Conservation (phyloP, 2,888 invertebrate species). For the Amblyjoppa proteus region DNA sequence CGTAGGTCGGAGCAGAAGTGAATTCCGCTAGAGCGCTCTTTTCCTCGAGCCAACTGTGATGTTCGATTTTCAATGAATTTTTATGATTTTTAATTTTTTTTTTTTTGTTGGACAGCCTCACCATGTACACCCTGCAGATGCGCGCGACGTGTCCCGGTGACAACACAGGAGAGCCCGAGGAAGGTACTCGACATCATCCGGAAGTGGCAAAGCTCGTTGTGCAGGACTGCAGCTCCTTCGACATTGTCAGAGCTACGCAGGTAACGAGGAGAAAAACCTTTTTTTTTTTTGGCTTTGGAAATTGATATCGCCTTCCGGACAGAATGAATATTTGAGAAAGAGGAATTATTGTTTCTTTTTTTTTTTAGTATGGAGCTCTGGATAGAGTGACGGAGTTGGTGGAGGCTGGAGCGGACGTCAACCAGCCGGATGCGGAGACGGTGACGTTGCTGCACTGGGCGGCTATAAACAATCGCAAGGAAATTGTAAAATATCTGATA, state of each 20-base stretch:
- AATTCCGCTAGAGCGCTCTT: neutral
- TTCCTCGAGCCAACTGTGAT: neutral
- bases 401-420: constrained; percentile 97
- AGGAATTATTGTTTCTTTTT: constrained; percentile 45
- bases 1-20: no score
- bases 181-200: constrained; percentile 76
- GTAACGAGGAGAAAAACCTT: constrained; percentile 80
- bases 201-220: constrained; percentile 79
- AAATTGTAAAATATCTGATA: constrained; percentile 95
- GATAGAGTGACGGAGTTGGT: constrained; percentile 93
- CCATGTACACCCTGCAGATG: constrained; percentile 83
- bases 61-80: neutral
- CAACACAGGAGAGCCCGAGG: constrained; percentile 80
- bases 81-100: neutral
- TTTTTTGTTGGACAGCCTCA: constrained; percentile 48
- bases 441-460: constrained; percentile 99
- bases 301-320: neutral
- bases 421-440: constrained; percentile 97
- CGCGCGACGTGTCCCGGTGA: constrained; percentile 83
- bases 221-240: constrained; percentile 93
- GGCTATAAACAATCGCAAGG: constrained; percentile 98
- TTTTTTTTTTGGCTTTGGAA: neutral
- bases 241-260: constrained; percentile 98
- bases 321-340: neutral
- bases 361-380: constrained; percentile 93